Percentiles rank a stretch among this genome's conserved stretches.
These are phyloP conservation scores for Agrenia bidenticulata DNA, from an alignment of 2,888 invertebrate genomes.

Conservation along the genomic window DNA sequence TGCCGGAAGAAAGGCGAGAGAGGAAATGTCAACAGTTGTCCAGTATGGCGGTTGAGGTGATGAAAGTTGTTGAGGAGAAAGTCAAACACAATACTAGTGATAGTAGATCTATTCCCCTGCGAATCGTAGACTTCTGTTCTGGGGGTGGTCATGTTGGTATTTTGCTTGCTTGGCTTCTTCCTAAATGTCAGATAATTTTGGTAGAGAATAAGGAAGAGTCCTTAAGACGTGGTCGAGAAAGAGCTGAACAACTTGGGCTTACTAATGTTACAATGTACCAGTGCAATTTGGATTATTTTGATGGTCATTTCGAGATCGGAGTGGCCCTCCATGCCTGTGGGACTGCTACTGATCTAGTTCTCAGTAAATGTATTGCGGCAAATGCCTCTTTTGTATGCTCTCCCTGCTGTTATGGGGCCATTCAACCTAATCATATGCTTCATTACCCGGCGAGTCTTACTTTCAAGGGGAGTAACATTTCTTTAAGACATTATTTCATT, in stretches of 20 bases:
- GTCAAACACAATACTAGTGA: conserved; percentile 52
- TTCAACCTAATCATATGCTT: conserved; percentile 77
- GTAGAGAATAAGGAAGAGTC: conserved; percentile 92
- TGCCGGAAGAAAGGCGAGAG: conserved; percentile 71
- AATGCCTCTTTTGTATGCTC: conserved; percentile 83
- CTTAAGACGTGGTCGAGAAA: conserved; percentile 69
- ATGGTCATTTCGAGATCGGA: conserved; percentile 75
- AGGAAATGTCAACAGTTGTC: conserved; percentile 85
- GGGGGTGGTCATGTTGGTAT: conserved; percentile 93
- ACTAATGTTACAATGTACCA: conserved; percentile 76
- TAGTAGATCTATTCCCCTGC: conserved; percentile 58
- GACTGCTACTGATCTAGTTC: conserved; percentile 87
- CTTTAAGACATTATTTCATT: conserved; percentile 68
- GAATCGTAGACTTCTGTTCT: conserved; percentile 90
- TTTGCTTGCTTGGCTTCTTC: conserved; percentile 75
- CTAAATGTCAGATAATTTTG: conserved; percentile 74
- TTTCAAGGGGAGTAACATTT: conserved; percentile 50
- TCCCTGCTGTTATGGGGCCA: conserved; percentile 91
- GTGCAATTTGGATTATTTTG: conserved; percentile 87
- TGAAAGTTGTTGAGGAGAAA: conserved; percentile 63
- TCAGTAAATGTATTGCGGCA: conserved; percentile 72
- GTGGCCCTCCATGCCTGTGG: conserved; percentile 92
- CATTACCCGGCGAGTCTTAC: conserved; percentile 74
- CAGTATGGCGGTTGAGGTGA: conserved; percentile 74
- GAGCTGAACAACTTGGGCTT: conserved; percentile 68